phyloP scores from a whole-genome alignment of 2,113 vertebrate species.

The Aix galericulata region DNA sequence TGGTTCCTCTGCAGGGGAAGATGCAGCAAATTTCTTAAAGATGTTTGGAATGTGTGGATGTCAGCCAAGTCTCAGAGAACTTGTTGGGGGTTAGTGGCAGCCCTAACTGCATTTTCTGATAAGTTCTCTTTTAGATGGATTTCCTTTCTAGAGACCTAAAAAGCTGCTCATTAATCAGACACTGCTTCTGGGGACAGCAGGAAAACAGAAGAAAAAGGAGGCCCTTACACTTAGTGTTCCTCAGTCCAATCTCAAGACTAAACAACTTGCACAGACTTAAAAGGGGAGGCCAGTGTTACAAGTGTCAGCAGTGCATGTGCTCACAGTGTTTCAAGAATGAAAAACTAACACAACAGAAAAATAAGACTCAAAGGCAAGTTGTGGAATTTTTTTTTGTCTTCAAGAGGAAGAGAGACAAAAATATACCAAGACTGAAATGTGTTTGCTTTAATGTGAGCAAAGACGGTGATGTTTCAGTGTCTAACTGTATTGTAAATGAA shows the following conservation, averaged over 20 bases:
- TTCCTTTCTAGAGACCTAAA: neutral
- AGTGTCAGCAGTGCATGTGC: fast-evolving
- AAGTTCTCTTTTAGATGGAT: neutral
- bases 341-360: neutral
- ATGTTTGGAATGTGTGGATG: neutral
- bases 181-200: neutral
- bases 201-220: neutral
- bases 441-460: neutral
- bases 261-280: neutral
- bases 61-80: slow-evolving; percentile 6
- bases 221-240: neutral
- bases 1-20: neutral
- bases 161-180: neutral
- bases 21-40: slow-evolving; percentile 2
- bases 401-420: neutral
- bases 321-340: neutral
- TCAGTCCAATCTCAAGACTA: neutral
- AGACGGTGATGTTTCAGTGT: neutral
- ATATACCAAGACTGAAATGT: neutral
- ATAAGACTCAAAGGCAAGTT: neutral
- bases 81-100: neutral
- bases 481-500: neutral
- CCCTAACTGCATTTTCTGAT: neutral
- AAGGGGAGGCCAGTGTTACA: neutral
- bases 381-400: neutral